Conservation (phyloP, 2,797 vertebrate species). For the Botia almorhae region DNA sequence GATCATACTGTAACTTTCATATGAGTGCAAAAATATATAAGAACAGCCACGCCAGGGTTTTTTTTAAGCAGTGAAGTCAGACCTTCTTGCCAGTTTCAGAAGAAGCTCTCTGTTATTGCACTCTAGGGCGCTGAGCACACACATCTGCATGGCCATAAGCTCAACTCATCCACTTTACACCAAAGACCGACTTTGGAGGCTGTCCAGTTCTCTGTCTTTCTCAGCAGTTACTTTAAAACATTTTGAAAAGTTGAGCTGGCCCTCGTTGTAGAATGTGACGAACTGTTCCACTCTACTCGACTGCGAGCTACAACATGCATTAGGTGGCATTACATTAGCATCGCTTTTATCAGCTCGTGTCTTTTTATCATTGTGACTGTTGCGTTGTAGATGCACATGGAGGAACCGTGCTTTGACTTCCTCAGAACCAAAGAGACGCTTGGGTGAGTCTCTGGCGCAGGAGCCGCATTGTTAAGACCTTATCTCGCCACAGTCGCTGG, state of each 20-base stretch:
- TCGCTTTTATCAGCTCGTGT: not conserved
- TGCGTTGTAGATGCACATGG: conserved; percentile 92
- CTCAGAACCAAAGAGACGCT: conserved; percentile 96
- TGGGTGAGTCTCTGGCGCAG: conserved; percentile 73
- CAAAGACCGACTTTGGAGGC: conserved; percentile 2
- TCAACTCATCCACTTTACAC: conserved; percentile 41
- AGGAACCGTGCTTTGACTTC: conserved; percentile 97
- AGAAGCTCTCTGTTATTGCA: conserved; percentile 32
- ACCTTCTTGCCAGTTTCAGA: conserved; percentile 25
- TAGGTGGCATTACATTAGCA: not conserved
- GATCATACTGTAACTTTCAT: not conserved
- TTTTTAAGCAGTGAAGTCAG: conserved; percentile 21
- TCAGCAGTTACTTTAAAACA: conserved; percentile 39
- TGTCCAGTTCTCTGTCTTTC: conserved; percentile 22
- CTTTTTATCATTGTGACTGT: conserved; percentile 9
- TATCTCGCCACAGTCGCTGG: conserved; percentile 6
- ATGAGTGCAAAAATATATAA: conserved; percentile 12
- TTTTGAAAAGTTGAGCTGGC: conserved; percentile 32
- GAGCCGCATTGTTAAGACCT: not conserved
- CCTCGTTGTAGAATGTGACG: conserved; percentile 21
- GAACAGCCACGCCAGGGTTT: conserved; percentile 3
- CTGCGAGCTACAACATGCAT: not conserved
- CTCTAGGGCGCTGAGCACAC: conserved; percentile 43
- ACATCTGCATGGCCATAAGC: conserved; percentile 35
- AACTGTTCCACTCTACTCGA: not conserved